These are phyloP conservation scores for Esperia sulphurella DNA, from an alignment of 2,888 invertebrate species.

Conservation along the genomic window DNA sequence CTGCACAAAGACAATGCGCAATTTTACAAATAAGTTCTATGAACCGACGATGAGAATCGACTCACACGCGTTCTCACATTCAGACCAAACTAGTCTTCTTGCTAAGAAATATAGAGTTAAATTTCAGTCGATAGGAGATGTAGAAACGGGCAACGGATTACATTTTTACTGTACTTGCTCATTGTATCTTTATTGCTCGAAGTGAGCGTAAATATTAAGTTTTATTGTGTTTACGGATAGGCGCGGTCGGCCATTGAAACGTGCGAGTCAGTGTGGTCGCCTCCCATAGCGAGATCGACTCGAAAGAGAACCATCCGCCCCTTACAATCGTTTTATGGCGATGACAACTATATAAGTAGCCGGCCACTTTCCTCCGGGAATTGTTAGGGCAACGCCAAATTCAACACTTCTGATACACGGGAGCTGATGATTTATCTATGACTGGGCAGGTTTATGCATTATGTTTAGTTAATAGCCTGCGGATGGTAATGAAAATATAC, in stretches of 20 bases:
- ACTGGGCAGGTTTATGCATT: conserved; percentile 48
- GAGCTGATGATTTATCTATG: conserved; percentile 67
- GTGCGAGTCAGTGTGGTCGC: conserved; percentile 64
- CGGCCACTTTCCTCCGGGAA: conserved; percentile 31
- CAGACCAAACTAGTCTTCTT: conserved; percentile 27
- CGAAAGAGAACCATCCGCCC: conserved; percentile 52
- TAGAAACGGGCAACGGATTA: conserved; percentile 39
- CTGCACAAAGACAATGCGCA: conserved; percentile 60
- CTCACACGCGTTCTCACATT: conserved; percentile 12
- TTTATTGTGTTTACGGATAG: conserved; percentile 75
- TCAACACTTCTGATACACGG: conserved; percentile 54
- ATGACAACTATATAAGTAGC: conserved; percentile 64
- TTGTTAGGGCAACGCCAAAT: conserved; percentile 63
- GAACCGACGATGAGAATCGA: conserved; percentile 41
- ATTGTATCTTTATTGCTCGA: conserved; percentile 69
- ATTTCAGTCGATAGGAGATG: conserved; percentile 10
- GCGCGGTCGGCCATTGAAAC: conserved; percentile 46
- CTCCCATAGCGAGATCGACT: conserved; percentile 54
- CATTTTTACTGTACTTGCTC: conserved; percentile 61
- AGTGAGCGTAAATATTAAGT: conserved; percentile 71
- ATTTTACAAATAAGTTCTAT: conserved; percentile 63
- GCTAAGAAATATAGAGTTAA: conserved; percentile 12
- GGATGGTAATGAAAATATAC: conserved; percentile 47
- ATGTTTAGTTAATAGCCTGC: conserved; percentile 28
- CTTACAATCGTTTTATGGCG: conserved; percentile 57